phyloP scores from a whole-genome alignment of 2,888 invertebrate species.

The Vannuccia rotundouncinata region DNA sequence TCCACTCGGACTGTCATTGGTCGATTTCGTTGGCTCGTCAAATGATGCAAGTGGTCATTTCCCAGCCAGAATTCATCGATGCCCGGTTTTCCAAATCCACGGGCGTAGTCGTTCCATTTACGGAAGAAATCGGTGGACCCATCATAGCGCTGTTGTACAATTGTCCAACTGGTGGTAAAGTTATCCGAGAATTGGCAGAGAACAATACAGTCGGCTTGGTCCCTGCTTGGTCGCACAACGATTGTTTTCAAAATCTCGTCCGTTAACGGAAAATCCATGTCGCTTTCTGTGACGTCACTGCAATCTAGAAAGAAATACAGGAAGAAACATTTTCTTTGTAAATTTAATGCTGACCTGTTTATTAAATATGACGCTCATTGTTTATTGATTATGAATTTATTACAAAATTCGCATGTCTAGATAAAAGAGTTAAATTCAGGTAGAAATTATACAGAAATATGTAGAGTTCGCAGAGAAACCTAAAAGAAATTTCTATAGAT shows the following conservation, averaged over 20 bases:
- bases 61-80: background rate
- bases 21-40: too few relatives aligned
- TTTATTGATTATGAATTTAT: too few relatives aligned
- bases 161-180: background rate
- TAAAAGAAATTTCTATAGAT: too few relatives aligned
- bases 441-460: too few relatives aligned
- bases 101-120: background rate
- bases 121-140: background rate
- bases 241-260: background rate
- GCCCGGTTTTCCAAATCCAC: background rate
- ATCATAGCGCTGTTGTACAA: background rate
- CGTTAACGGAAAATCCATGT: background rate
- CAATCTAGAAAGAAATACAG: background rate
- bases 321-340: too few relatives aligned
- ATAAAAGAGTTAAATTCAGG: too few relatives aligned
- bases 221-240: background rate
- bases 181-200: background rate
- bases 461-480: too few relatives aligned
- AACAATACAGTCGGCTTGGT: background rate
- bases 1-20: too few relatives aligned
- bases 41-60: too few relatives aligned
- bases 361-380: background rate
- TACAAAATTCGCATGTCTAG: too few relatives aligned
- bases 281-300: background rate
- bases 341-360: background rate